Percentiles rank a stretch among this genome's conserved stretches.
These are phyloP conservation scores for Cenopis cana DNA, from an alignment of 2,888 invertebrate genomes.

Conservation along the genomic window DNA sequence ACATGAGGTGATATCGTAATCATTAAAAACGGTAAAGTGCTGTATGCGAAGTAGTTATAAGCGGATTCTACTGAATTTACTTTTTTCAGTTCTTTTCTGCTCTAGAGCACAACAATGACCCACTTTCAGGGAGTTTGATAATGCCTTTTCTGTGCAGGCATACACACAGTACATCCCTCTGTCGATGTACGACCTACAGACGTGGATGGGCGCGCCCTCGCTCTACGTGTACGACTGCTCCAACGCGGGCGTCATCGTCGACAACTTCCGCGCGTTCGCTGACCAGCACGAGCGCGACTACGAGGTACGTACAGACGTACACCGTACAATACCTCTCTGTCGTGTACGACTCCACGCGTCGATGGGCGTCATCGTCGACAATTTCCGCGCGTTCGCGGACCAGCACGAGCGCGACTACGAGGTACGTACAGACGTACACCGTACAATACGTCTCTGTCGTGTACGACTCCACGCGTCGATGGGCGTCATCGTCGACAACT, in stretches of 20 bases:
- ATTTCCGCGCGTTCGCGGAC: slow-evolving; percentile 94
- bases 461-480: not conserved
- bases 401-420: slow-evolving; percentile 95
- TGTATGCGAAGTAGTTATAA: too few relatives aligned
- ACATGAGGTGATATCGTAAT: too few relatives aligned
- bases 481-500: not conserved
- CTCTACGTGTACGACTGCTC: slow-evolving; percentile 99
- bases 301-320: slow-evolving; percentile 82
- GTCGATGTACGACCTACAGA: slow-evolving; percentile 98
- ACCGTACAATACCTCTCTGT: slow-evolving; percentile 90
- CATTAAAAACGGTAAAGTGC: too few relatives aligned
- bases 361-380: slow-evolving; percentile 97
- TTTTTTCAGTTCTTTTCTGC: too few relatives aligned
- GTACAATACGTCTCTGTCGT: too few relatives aligned
- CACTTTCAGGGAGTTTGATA: too few relatives aligned
- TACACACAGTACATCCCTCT: slow-evolving; percentile 99
- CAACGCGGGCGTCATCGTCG: slow-evolving; percentile 98
- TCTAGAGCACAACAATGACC: too few relatives aligned
- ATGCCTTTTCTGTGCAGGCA: slow-evolving; percentile 87
- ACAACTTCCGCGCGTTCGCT: slow-evolving; percentile 95
- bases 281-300: slow-evolving; percentile 95
- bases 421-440: too few relatives aligned
- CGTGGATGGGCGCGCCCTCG: slow-evolving; percentile 99
- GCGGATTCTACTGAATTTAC: too few relatives aligned
- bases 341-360: slow-evolving; percentile 99